Conservation (phyloP, 1,140 invertebrate genomes). For the Polyergus mexicanus region DNA sequence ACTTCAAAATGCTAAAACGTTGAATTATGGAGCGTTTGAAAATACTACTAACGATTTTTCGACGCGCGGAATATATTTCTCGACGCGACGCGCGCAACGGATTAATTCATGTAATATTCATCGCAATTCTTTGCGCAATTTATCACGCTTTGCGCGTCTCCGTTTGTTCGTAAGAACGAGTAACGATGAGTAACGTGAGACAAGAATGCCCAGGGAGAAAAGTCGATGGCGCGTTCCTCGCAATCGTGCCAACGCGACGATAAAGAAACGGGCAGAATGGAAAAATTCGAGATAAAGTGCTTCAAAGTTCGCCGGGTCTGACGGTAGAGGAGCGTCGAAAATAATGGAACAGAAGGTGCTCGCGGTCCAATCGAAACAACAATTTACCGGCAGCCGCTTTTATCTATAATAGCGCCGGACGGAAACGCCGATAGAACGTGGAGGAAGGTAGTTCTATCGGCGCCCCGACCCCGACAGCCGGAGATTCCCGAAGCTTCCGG, state of each 20-base stretch:
- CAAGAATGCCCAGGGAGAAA: slow-evolving; percentile 19
- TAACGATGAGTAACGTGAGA: slow-evolving; percentile 31
- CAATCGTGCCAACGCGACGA: not conserved
- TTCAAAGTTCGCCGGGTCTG: slow-evolving; percentile 14
- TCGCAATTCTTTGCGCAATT: slow-evolving; percentile 50
- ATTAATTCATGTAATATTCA: slow-evolving; percentile 60
- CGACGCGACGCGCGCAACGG: slow-evolving; percentile 5
- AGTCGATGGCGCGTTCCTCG: slow-evolving; percentile 16
- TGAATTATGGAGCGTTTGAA: slow-evolving; percentile 5
- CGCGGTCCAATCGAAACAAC: slow-evolving; percentile 72
- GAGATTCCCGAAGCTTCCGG: slow-evolving; percentile 39
- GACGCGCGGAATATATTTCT: not conserved
- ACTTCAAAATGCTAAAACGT: not conserved
- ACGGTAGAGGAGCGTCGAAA: slow-evolving; percentile 31
- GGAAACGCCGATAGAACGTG: slow-evolving; percentile 57
- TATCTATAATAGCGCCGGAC: slow-evolving; percentile 68
- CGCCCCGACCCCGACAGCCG: slow-evolving; percentile 1
- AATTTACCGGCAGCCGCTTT: slow-evolving; percentile 70
- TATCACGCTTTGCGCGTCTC: slow-evolving; percentile 40
- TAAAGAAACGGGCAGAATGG: slow-evolving; percentile 42
- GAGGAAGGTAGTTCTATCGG: slow-evolving; percentile 43
- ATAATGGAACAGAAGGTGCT: slow-evolving; percentile 70
- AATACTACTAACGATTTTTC: slow-evolving; percentile 17
- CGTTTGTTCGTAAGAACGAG: slow-evolving; percentile 18
- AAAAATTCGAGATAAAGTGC: slow-evolving; percentile 71